Percentiles rank a stretch among this genome's conserved stretches.
These are phyloP conservation scores for Coreoperca whiteheadi DNA, from an alignment of 2,113 vertebrate species.

Conservation along the genomic window DNA sequence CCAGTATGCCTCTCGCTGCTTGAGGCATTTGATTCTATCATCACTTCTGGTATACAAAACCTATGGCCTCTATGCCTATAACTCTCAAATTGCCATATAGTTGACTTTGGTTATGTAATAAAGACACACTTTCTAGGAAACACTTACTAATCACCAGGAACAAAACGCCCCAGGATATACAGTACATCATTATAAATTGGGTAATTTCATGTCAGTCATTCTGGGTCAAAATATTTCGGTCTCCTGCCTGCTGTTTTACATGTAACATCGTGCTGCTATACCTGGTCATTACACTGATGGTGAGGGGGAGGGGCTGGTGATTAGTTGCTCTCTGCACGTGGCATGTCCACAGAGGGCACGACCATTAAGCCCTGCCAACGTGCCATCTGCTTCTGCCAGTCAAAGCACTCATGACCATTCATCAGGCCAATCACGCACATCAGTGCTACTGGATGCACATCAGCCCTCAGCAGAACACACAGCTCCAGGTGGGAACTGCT, in stretches of 20 bases:
- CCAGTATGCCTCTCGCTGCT: background rate
- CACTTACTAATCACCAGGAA: background rate
- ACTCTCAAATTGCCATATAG: background rate
- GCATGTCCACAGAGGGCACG: slow-evolving; percentile 57
- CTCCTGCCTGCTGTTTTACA: slow-evolving; percentile 22
- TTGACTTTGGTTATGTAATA: background rate
- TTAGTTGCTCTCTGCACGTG: slow-evolving; percentile 49
- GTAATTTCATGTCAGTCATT: slow-evolving; percentile 43
- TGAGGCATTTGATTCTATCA: background rate
- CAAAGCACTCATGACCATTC: slow-evolving; percentile 58
- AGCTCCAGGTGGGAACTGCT: slow-evolving; percentile 42
- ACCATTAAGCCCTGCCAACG: slow-evolving; percentile 52
- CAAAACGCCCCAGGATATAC: slow-evolving; percentile 15
- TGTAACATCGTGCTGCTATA: slow-evolving; percentile 52
- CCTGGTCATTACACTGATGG: slow-evolving; percentile 51
- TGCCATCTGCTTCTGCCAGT: slow-evolving; percentile 75
- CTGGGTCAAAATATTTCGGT: slow-evolving; percentile 34
- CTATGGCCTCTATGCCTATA: background rate
- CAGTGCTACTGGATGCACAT: slow-evolving; percentile 58
- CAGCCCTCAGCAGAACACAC: slow-evolving; percentile 54
- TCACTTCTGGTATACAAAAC: background rate
- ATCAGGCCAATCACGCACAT: slow-evolving; percentile 63
- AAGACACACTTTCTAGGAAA: slow-evolving; percentile 10
- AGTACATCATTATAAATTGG: background rate
- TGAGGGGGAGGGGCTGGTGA: slow-evolving; percentile 20